A percentile compares a stretch with the other conserved stretches of the same genome.
Conservation (phyloP, 2,888 invertebrate genomes). For the Caenorhabditis panamensis region DNA sequence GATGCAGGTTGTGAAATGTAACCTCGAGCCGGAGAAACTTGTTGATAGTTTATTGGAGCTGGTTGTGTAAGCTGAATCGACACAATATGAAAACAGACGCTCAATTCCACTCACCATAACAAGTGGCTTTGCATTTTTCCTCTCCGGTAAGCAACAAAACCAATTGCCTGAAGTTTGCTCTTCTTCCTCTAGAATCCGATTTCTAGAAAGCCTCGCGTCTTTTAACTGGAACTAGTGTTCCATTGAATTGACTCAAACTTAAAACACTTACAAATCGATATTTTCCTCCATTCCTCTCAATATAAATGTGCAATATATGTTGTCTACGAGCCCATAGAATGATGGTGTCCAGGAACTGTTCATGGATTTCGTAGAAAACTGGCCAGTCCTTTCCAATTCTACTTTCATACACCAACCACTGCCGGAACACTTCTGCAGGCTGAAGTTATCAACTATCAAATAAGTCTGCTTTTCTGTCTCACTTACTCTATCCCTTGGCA, state of each 20-base stretch:
- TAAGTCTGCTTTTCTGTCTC: no score
- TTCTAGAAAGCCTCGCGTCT: neutral
- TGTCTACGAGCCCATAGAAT: neutral
- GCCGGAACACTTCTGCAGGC: no score
- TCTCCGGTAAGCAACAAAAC: no score
- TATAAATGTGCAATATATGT: neutral
- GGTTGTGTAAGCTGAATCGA: neutral
- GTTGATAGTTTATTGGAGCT: no score
- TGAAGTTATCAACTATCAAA: no score
- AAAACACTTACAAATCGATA: neutral
- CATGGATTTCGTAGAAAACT: neutral
- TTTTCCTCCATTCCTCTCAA: neutral
- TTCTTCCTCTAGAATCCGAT: neutral
- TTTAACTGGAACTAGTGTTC: neutral
- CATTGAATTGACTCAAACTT: neutral
- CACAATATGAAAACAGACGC: no score
- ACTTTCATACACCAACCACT: no score
- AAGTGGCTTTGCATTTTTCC: no score
- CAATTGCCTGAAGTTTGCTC: no score
- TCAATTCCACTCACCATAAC: no score
- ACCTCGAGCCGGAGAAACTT: no score
- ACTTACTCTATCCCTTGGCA: neutral
- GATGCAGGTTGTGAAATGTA: no score
- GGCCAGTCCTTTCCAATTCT: neutral
- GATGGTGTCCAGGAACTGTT: neutral